Evolutionary conservation across 2,888 invertebrate species (phyloP).

Genomic region (Ischnura elegans): DNA sequence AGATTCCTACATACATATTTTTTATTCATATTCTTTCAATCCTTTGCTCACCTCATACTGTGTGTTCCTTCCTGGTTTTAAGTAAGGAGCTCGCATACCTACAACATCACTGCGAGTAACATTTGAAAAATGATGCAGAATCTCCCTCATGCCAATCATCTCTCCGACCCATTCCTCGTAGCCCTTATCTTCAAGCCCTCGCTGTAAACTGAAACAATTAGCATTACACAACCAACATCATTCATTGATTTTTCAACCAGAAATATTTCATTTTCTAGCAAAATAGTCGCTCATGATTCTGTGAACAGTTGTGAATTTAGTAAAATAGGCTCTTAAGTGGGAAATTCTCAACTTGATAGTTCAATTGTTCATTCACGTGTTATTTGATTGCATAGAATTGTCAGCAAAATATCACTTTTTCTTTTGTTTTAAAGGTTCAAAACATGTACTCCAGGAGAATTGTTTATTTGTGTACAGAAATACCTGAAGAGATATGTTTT

Average conservation of each 20-base stretch:
- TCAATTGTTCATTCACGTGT: too few species aligned
- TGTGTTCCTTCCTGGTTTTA: slow-evolving; percentile 95
- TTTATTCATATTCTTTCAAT: background rate
- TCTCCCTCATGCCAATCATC: slow-evolving; percentile 96
- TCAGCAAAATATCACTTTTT: too few species aligned
- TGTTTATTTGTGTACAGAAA: too few species aligned
- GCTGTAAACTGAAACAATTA: slow-evolving; percentile 82
- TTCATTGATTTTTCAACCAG: background rate
- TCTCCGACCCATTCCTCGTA: slow-evolving; percentile 96
- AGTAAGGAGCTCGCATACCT: slow-evolving; percentile 92
- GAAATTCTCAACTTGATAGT: too few species aligned
- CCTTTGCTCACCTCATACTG: slow-evolving; percentile 87
- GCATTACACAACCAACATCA: slow-evolving; percentile 72
- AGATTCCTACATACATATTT: background rate
- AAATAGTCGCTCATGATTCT: too few species aligned
- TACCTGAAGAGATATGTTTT: too few species aligned
- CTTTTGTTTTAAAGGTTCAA: too few species aligned
- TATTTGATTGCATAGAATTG: too few species aligned
- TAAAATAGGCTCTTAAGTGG: too few species aligned
- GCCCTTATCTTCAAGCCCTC: slow-evolving; percentile 92
- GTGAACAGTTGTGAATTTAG: too few species aligned
- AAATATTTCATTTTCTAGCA: too few species aligned
- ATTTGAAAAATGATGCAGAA: slow-evolving; percentile 89
- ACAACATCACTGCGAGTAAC: slow-evolving; percentile 90
- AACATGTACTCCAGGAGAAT: too few species aligned